phyloP scores from a whole-genome alignment of 2,888 invertebrate species.

The Junonia oenone region DNA sequence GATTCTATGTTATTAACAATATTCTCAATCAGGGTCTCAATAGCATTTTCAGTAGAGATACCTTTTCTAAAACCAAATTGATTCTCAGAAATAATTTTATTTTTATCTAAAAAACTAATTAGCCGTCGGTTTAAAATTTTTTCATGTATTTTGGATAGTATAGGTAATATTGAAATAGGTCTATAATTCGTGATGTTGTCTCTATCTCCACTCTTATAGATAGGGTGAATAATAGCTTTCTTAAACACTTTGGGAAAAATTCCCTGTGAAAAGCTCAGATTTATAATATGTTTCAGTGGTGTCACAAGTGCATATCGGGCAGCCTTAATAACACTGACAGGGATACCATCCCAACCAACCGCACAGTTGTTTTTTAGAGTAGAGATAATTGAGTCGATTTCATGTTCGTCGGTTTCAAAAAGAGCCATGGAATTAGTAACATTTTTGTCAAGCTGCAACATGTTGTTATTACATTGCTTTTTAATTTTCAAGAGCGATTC shows the following conservation, averaged over 20 bases:
- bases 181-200: constrained; percentile 6
- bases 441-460: no score
- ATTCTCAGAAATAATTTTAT: neutral
- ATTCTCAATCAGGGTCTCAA: no score
- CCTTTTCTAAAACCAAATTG: constrained; percentile 2
- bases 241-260: constrained; percentile 10
- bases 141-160: constrained; percentile 15
- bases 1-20: neutral
- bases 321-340: neutral
- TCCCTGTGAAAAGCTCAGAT: neutral
- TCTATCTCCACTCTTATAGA: constrained; percentile 9
- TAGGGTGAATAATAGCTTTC: constrained; percentile 12
- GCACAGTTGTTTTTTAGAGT: neutral
- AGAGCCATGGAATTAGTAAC: neutral
- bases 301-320: neutral
- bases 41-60: no score
- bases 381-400: neutral
- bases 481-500: no score
- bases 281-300: neutral
- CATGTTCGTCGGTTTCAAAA: neutral
- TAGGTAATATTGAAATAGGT: constrained; percentile 14
- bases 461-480: neutral
- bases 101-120: neutral
- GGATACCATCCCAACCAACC: neutral
- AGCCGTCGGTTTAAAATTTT: neutral